Percentiles rank a stretch among this genome's conserved stretches.
Evolutionary conservation across 2,888 invertebrate genomes (phyloP).

Genomic region (Dascillus cervinus): DNA sequence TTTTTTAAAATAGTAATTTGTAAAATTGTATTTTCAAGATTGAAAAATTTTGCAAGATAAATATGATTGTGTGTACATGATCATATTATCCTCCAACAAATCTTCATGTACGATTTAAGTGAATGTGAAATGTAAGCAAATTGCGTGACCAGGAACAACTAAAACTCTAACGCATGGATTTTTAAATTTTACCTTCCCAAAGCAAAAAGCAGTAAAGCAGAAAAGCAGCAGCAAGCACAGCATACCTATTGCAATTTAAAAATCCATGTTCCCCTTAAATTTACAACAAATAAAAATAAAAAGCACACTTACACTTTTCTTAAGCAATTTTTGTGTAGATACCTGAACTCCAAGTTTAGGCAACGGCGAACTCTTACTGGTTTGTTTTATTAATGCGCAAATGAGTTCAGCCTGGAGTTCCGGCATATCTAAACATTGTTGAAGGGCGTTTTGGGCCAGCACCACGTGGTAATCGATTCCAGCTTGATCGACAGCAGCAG

Average conservation of each 20-base stretch:
- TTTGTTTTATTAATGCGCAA: slow-evolving; percentile 87
- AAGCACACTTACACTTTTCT: slow-evolving; percentile 58
- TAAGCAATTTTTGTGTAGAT: slow-evolving; percentile 48
- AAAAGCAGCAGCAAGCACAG: slow-evolving; percentile 6
- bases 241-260: slow-evolving; percentile 11
- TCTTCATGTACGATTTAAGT: too few species aligned
- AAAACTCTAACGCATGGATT: too few species aligned
- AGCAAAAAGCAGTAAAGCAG: too few species aligned
- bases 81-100: too few species aligned
- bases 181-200: too few species aligned
- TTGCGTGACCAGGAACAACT: too few species aligned
- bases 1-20: too few species aligned
- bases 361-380: slow-evolving; percentile 74
- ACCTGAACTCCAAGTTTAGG: slow-evolving; percentile 52
- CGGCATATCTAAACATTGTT: slow-evolving; percentile 81
- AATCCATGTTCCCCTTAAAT: slow-evolving; percentile 10
- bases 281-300: slow-evolving; percentile 28
- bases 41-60: too few species aligned
- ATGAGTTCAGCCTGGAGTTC: slow-evolving; percentile 92
- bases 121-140: too few species aligned
- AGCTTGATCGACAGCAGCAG: slow-evolving; percentile 89
- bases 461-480: slow-evolving; percentile 97
- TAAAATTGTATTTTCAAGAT: too few species aligned
- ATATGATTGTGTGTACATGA: too few species aligned
- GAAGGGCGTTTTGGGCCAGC: slow-evolving; percentile 90